These are phyloP conservation scores for Typhlichthys subterraneus DNA, from an alignment of 2,797 vertebrate species.

Conservation along the genomic window DNA sequence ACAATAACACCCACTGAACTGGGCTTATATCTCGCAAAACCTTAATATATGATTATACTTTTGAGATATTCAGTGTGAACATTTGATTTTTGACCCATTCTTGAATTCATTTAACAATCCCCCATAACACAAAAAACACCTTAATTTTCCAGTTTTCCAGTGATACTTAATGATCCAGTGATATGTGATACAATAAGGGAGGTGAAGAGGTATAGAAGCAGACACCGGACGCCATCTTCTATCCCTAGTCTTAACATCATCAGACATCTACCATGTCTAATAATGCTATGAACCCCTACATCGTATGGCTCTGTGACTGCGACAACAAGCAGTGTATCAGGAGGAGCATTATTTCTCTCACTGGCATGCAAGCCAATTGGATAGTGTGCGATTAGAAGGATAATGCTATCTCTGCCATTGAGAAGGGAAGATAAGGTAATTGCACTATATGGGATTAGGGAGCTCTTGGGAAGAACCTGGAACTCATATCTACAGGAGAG, in stretches of 20 bases:
- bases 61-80: conserved; percentile 4
- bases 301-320: conserved; percentile 36
- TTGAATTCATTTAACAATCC: neutral
- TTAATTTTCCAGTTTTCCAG: too few species aligned
- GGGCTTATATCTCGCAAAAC: neutral
- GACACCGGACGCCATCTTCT: too few species aligned
- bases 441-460: conserved; percentile 74
- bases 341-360: conserved; percentile 44
- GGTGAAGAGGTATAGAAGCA: too few species aligned
- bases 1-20: neutral
- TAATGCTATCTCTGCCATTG: conserved; percentile 71
- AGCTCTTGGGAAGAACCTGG: conserved; percentile 58
- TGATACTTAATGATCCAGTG: too few species aligned
- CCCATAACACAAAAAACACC: too few species aligned
- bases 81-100: conserved; percentile 9
- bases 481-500: conserved; percentile 45
- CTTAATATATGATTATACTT: neutral
- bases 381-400: conserved; percentile 73
- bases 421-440: conserved; percentile 78
- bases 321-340: conserved; percentile 30
- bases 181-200: too few species aligned
- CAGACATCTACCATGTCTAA: conserved; percentile 17
- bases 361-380: conserved; percentile 58
- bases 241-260: too few species aligned
- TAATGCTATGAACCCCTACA: conserved; percentile 45